Evolutionary conservation across 2,888 invertebrate genomes (phyloP), one percentile per base, ranked within the genome.

Genomic region (Heliconius hortense): DNA sequence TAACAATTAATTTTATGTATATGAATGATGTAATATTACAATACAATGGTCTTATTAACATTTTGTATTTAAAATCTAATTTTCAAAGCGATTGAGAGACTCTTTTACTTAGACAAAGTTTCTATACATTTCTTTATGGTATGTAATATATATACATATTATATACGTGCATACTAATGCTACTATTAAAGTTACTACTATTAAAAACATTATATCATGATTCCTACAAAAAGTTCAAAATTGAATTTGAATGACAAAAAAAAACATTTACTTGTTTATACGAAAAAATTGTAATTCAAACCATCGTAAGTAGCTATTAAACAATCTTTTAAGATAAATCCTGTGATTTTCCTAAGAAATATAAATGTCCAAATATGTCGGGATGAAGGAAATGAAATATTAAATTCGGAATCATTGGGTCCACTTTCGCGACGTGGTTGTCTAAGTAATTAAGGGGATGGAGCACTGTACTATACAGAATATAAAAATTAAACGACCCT

Each of bases 401-500:
- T 62, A 73, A 43, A 7, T 15, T 28, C 15, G 63, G 1, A 21
- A 48, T 39, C 43, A 74, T 63, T 24, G 24, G 68, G 63, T 71
- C 24, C 10, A 48, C 59, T 68, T 68, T 72, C 43, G 48, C 43
- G 24, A 62, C 67, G n/a, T 24, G n/a, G 21, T 18, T 7, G 15
- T 43, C 28, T 15, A 68, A 73, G 62, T 62, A 76, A 72, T 72
- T 59, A 64, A 48, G n/a, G 13, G 28, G 35, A 73, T 68, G 60
- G 60, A 10, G 56, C 64, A 73, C 39, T 68, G 62, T 59, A n/a
- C 21, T 48, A 48, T 48, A 21, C 18, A 48, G 28, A 73, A 74
- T 59, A 48, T 67, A 71, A 76, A 74, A 64, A 70, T 74, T 73
- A 74, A 66, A 76, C 31, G 62, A 74, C 31, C 69, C 56, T 62